Conservation (phyloP, 2,888 invertebrate genomes). For the Sphaerophoria rueppellii region DNA sequence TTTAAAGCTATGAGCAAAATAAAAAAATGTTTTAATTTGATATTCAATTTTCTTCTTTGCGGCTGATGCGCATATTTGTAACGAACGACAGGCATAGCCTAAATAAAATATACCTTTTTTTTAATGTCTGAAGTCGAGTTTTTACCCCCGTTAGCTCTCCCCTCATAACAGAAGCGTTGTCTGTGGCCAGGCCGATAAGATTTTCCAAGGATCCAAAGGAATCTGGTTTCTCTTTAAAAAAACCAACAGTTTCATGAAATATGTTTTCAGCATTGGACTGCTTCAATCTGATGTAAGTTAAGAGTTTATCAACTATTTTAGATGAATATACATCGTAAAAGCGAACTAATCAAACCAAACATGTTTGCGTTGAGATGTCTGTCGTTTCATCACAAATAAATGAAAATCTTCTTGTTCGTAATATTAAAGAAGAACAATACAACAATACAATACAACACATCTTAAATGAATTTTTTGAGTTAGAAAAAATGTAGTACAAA, state of each 20-base stretch:
- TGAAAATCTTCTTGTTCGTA: conserved; percentile 24
- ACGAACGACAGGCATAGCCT: conserved; percentile 16
- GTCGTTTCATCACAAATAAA: conserved; percentile 39
- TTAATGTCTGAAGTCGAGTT: conserved; percentile 3
- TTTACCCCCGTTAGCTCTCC: conserved; percentile 24
- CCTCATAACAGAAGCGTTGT: conserved; percentile 30
- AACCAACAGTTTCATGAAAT: conserved; percentile 5
- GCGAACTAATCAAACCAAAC: conserved; percentile 25
- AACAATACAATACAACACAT: too few relatives aligned
- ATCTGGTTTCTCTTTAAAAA: neutral
- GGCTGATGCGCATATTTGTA: conserved; percentile 25
- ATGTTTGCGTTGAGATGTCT: conserved; percentile 18
- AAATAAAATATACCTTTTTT: conserved; percentile 27
- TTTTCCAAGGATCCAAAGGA: conserved; percentile 1
- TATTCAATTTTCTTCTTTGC: conserved; percentile 33
- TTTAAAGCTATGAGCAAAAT: conserved; percentile 37
- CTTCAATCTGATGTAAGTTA: conserved; percentile 35
- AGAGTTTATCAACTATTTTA: conserved; percentile 30
- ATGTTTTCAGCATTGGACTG: conserved; percentile 16
- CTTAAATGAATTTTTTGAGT: too few relatives aligned
- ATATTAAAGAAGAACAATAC: conserved; percentile 8
- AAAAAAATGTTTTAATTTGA: conserved; percentile 37
- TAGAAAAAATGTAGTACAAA: too few relatives aligned
- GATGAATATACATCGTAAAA: conserved; percentile 17
- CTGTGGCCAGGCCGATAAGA: conserved; percentile 34